Evolutionary conservation across 2,888 invertebrate species (phyloP).

Genomic region (Cheilosia grossa): DNA sequence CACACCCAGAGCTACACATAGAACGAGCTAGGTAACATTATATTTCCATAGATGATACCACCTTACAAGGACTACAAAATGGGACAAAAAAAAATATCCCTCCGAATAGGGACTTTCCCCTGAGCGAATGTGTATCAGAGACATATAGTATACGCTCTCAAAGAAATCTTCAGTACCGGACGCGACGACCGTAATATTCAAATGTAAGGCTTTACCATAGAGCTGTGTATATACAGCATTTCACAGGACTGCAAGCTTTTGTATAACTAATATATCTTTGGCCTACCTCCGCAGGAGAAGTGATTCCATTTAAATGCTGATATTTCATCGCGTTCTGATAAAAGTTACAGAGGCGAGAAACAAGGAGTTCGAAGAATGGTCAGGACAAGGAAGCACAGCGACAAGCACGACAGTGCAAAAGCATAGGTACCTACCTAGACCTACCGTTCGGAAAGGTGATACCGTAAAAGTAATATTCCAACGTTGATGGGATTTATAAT

Average conservation of each 20-base stretch:
- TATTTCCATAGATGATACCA: no score
- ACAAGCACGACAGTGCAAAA: slow-evolving; percentile 3
- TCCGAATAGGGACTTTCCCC: no score
- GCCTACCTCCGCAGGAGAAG: slow-evolving; percentile 47
- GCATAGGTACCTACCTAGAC: background rate
- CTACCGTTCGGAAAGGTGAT: slow-evolving; percentile 2
- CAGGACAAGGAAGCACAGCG: background rate
- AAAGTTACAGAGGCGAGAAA: slow-evolving; percentile 20
- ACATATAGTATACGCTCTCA: background rate
- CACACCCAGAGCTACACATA: no score
- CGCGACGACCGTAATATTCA: slow-evolving; percentile 53
- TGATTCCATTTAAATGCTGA: slow-evolving; percentile 62
- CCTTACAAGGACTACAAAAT: no score
- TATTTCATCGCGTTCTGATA: slow-evolving; percentile 66
- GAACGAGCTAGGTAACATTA: no score
- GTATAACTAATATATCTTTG: slow-evolving; percentile 23
- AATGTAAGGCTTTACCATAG: slow-evolving; percentile 47
- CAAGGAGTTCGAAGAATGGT: slow-evolving; percentile 56
- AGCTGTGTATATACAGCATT: slow-evolving; percentile 23
- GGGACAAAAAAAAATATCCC: no score
- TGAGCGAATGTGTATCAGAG: no score
- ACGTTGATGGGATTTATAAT: slow-evolving; percentile 74
- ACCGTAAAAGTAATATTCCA: slow-evolving; percentile 66
- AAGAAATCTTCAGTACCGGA: slow-evolving; percentile 31
- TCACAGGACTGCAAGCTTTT: slow-evolving; percentile 12